Evolutionary conservation across 2,113 vertebrate species (phyloP).

Genomic region (Athene cunicularia): DNA sequence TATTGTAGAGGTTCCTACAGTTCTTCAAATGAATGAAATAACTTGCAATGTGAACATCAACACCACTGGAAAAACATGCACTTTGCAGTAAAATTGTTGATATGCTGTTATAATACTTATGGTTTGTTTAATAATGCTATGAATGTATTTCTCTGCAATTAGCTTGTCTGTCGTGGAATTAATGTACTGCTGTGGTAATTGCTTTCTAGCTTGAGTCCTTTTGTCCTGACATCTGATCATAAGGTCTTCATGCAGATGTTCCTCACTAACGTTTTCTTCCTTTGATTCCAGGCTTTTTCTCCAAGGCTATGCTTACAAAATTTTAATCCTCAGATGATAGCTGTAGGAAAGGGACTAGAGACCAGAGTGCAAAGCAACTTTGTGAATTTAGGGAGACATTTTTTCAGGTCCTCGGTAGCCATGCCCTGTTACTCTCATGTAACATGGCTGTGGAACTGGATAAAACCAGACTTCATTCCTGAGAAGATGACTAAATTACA

Average conservation of each 20-base stretch:
- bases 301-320: background rate
- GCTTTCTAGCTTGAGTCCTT: background rate
- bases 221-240: background rate
- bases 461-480: background rate
- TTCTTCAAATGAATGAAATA: background rate
- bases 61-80: background rate
- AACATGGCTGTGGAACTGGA: background rate
- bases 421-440: background rate
- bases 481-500: background rate
- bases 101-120: background rate
- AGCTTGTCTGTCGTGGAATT: background rate
- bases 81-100: background rate
- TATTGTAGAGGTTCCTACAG: background rate
- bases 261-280: background rate
- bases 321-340: background rate
- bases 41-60: background rate
- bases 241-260: background rate
- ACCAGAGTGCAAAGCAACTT: background rate
- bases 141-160: background rate
- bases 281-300: background rate
- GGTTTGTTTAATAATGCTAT: background rate
- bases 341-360: background rate
- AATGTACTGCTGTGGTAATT: background rate
- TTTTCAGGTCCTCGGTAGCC: background rate
- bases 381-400: background rate